phyloP scores from a whole-genome alignment of 2,113 vertebrate genomes.

The Neogobius melanostomus region DNA sequence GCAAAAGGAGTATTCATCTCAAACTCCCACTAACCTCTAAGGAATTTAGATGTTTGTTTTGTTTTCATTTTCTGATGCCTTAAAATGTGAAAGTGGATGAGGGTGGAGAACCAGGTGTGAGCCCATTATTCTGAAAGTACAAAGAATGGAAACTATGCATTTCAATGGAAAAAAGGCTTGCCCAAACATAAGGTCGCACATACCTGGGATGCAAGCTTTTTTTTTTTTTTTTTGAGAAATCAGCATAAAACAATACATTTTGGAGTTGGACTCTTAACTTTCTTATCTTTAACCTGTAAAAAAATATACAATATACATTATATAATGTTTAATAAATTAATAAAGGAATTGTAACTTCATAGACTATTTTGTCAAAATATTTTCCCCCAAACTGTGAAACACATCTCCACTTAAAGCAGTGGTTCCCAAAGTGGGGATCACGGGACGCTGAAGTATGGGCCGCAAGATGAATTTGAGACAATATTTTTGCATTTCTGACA shows the following conservation, averaged over 20 bases:
- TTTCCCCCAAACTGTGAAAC: too few species aligned
- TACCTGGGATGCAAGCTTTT: conserved; percentile 50
- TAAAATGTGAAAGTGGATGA: conserved; percentile 35
- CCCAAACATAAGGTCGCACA: conserved; percentile 51
- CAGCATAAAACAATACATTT: conserved; percentile 1
- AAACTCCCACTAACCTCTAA: conserved; percentile 34
- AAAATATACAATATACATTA: too few species aligned
- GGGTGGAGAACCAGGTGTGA: conserved; percentile 68
- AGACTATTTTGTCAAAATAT: too few species aligned
- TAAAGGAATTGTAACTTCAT: too few species aligned
- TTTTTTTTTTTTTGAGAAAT: conserved; percentile 22
- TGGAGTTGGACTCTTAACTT: neutral
- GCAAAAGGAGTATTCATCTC: conserved; percentile 33
- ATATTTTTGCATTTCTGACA: too few species aligned
- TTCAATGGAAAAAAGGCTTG: conserved; percentile 63
- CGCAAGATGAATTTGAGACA: too few species aligned
- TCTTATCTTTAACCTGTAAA: too few species aligned
- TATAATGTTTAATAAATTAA: too few species aligned
- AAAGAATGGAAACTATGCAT: conserved; percentile 70
- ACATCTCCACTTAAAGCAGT: too few species aligned
- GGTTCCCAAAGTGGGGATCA: too few species aligned
- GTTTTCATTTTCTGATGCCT: conserved; percentile 50
- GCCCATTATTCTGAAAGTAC: conserved; percentile 64
- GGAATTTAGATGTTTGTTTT: conserved; percentile 61
- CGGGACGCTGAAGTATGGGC: too few species aligned